Conservation (phyloP, 2,888 invertebrate genomes). For the Dolomedes plantarius region DNA sequence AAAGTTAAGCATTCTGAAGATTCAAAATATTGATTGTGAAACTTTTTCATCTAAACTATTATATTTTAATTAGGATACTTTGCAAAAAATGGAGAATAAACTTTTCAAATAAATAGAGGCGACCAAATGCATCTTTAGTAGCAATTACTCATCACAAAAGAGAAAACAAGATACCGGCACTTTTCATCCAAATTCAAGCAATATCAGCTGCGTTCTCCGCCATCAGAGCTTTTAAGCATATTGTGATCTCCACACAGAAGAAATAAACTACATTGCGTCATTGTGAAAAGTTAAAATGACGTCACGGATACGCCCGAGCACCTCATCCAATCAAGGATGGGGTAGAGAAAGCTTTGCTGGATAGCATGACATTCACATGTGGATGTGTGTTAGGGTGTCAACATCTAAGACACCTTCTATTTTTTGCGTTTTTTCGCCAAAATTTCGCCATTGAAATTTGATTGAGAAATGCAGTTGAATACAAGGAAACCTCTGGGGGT, state of each 20-base stretch:
- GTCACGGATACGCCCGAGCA: constrained; percentile 24
- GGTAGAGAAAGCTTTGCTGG: not conserved
- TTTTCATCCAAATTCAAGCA: not conserved
- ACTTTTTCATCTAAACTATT: too few species aligned
- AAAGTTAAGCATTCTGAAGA: too few species aligned
- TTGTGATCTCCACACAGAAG: not conserved
- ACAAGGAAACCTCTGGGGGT: not conserved
- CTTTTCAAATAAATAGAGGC: too few species aligned
- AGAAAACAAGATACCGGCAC: not conserved
- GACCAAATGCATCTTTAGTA: too few species aligned
- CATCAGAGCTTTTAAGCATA: not conserved
- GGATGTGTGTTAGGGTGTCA: constrained; percentile 7
- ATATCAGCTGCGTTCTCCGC: not conserved
- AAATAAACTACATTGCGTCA: constrained; percentile 9
- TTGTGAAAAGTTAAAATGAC: constrained; percentile 37
- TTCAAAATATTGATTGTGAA: too few species aligned
- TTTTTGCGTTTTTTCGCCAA: not conserved
- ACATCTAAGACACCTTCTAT: not conserved
- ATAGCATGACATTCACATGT: not conserved
- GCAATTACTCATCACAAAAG: too few species aligned
- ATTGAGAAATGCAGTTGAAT: not conserved
- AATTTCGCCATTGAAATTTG: not conserved
- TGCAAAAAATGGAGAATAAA: too few species aligned
- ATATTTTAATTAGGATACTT: too few species aligned
- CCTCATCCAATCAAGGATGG: not conserved